A percentile compares a stretch with the other conserved stretches of the same genome.
Evolutionary conservation across 2,888 invertebrate genomes (phyloP).

Genomic region (Brachynemurus nebulosus): DNA sequence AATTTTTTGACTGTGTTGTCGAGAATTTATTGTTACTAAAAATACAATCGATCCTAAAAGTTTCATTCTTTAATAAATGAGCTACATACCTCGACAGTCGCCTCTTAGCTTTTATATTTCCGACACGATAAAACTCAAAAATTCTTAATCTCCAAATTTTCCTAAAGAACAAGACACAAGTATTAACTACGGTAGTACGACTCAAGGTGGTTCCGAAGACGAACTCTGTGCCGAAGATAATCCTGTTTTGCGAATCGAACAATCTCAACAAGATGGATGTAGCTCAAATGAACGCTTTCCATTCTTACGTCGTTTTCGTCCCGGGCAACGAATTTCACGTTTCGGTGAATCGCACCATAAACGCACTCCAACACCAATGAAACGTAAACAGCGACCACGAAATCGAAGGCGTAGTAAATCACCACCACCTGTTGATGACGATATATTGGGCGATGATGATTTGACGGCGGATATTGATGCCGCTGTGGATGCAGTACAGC

Average conservation of each 20-base stretch:
- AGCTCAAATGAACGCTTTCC: conserved; percentile 35
- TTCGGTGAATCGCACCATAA: conserved; percentile 43
- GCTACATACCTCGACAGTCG: too few relatives aligned
- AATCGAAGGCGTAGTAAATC: conserved; percentile 9
- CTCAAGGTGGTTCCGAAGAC: conserved; percentile 18
- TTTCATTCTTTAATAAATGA: too few relatives aligned
- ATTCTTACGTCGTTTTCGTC: conserved; percentile 36
- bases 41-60: too few relatives aligned
- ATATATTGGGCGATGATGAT: conserved; percentile 27
- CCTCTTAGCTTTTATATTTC: too few relatives aligned
- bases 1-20: too few relatives aligned
- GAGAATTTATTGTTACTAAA: too few relatives aligned
- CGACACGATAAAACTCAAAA: too few relatives aligned
- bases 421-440: conserved; percentile 17
- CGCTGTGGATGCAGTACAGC: conserved; percentile 26
- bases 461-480: conserved; percentile 30
- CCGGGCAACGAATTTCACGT: conserved; percentile 27
- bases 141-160: not conserved
- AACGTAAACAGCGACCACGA: conserved; percentile 30
- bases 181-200: conserved; percentile 16
- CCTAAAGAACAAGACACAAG: not conserved
- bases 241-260: conserved; percentile 22
- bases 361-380: conserved; percentile 44
- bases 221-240: conserved; percentile 25
- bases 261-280: conserved; percentile 32